These are phyloP conservation scores for Nyctereutes procyonoides DNA, from an alignment of 2,113 vertebrate species.

Conservation along the genomic window DNA sequence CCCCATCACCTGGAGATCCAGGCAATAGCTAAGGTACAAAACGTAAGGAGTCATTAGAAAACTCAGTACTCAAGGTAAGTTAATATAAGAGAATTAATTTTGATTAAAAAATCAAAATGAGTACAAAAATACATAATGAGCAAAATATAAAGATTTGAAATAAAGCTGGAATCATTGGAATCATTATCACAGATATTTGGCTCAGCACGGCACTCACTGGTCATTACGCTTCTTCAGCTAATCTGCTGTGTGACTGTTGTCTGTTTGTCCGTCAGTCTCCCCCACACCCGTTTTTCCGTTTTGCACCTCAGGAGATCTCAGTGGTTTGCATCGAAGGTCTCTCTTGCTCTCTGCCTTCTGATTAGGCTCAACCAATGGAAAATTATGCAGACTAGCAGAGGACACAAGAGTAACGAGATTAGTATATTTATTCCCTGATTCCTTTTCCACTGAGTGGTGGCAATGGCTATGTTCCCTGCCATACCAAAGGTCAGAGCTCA, in stretches of 20 bases:
- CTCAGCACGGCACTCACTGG: not conserved
- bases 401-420: not conserved
- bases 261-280: not conserved
- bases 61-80: not conserved
- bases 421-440: not conserved
- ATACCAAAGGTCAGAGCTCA: not conserved
- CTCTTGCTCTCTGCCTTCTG: not conserved
- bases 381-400: not conserved
- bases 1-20: not conserved
- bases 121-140: not conserved
- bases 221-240: too few relatives aligned
- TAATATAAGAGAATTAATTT: not conserved
- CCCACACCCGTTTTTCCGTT: not conserved
- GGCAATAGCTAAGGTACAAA: not conserved
- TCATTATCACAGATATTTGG: not conserved
- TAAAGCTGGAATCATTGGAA: not conserved
- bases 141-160: not conserved
- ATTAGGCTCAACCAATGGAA: not conserved
- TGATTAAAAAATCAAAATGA: not conserved
- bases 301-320: not conserved
- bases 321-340: not conserved
- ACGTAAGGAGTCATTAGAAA: not conserved
- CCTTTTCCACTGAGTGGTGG: not conserved
- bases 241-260: too few relatives aligned
- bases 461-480: accelerated